Base-by-base conservation (phyloP, 2,113 vertebrate species). In the Leucoraja erinaceus region DNA sequence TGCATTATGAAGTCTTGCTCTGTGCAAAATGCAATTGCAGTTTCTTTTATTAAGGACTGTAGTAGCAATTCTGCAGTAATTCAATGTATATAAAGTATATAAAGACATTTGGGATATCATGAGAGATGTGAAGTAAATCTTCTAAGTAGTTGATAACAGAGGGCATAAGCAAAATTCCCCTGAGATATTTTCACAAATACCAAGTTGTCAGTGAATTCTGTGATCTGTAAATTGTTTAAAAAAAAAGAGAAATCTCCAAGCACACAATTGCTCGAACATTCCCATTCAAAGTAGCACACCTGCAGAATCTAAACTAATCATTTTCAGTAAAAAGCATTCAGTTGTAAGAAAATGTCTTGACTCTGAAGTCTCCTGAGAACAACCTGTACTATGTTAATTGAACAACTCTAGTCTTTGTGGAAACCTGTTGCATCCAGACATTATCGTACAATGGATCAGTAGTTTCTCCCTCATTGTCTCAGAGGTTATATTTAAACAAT, bases 331-430 rank as follows among this genome's bases (percentile, higher is more conserved):
- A 66, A 33, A 14, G 59, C 83, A 31, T 31, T 88, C 83, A 88
- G 31, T 33, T n/a, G 83, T 88, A 88, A 63, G 59, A 88, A 88
- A 88, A 88, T 88, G 83, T 88, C 83, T 88, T 88, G 83, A 88
- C 61, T 8, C 56, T 66, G 6, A 8, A 8, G 78, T 81, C 47
- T 22, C 59, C 59, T 86, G 83, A 88, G 83, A 63, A 88, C 83
- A 88, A 61, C 28, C 59, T 88, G 83, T 88, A 88, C 83, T 66
- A 31, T 88, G 59, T 59, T 88, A 88, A 88, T 88, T 88, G 56
- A 14, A n/a, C 83, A 63, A n/a, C 59, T 86, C 56, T n/a, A 12
- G 0, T 63, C 83, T 63, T n/a, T 86, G 81, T 28, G 59, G 59
- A 88, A 88, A 59, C 31, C 59, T 63, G 31, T 16, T 63, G 63